These are phyloP conservation scores for Apis cerana DNA, from an alignment of 1,140 invertebrate species.

Conservation along the genomic window DNA sequence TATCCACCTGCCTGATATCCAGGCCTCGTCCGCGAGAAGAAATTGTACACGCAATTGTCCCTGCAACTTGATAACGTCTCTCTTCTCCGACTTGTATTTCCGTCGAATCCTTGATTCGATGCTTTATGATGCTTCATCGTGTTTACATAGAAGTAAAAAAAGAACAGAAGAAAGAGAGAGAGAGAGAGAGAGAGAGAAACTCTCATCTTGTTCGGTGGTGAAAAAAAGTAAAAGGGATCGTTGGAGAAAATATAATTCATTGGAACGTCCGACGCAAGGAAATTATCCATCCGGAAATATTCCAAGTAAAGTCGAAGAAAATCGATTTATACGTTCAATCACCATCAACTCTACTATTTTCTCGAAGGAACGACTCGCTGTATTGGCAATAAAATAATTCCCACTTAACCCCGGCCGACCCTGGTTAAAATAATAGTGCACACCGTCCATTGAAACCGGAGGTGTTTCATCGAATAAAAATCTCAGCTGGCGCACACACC, in stretches of 20 bases:
- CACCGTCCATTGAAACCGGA: neutral
- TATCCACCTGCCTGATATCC: neutral
- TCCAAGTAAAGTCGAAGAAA: neutral
- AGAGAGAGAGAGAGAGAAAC: no score
- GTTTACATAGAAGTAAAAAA: no score
- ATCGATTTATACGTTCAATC: neutral
- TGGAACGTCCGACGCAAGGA: no score
- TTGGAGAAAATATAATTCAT: no score
- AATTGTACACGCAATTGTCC: neutral
- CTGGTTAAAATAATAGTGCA: neutral
- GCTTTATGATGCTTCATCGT: no score
- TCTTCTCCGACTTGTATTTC: neutral
- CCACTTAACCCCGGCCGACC: neutral
- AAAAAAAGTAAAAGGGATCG: no score
- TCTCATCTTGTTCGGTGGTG: no score
- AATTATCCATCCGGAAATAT: neutral
- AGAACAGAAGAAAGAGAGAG: no score
- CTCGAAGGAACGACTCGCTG: neutral
- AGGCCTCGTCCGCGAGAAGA: neutral
- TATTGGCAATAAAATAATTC: neutral
- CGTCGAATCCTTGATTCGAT: no score
- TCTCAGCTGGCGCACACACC: neutral
- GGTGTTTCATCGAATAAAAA: neutral
- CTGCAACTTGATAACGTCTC: neutral
- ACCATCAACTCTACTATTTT: neutral